A percentile compares a stretch with the other conserved stretches of the same genome.
Conservation (phyloP, 2,888 invertebrate genomes). For the Pristionchus fissidentatus region DNA sequence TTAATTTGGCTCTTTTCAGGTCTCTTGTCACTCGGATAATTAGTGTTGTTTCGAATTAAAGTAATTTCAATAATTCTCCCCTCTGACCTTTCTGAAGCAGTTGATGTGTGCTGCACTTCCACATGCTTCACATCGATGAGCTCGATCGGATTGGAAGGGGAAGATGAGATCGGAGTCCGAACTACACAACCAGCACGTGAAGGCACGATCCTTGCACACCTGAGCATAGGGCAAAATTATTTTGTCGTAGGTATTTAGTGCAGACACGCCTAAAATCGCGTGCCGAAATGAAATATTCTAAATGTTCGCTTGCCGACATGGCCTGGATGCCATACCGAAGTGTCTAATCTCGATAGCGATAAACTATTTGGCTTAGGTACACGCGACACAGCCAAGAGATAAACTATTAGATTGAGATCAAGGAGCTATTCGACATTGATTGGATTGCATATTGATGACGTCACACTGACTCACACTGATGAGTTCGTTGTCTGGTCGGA, state of each 20-base stretch:
- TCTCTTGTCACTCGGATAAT: background rate
- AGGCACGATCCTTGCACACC: slow-evolving; percentile 30
- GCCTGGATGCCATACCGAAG: too few relatives aligned
- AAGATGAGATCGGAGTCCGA: slow-evolving; percentile 53
- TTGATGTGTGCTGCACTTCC: slow-evolving; percentile 36
- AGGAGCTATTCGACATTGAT: too few relatives aligned
- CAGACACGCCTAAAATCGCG: too few relatives aligned
- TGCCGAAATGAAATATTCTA: background rate
- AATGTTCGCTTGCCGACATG: background rate
- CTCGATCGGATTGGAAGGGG: slow-evolving; percentile 48
- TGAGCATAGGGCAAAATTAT: background rate
- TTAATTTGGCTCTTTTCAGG: background rate
- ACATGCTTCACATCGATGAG: slow-evolving; percentile 15
- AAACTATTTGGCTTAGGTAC: too few relatives aligned
- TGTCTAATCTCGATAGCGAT: too few relatives aligned
- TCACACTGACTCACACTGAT: slow-evolving; percentile 25
- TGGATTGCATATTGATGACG: background rate
- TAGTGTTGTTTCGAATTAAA: background rate
- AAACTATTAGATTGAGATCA: too few relatives aligned
- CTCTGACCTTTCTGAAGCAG: slow-evolving; percentile 31
- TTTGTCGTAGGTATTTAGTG: background rate
- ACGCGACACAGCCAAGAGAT: too few relatives aligned
- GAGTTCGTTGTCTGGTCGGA: slow-evolving; percentile 9
- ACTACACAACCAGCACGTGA: slow-evolving; percentile 50
- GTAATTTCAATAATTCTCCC: background rate